Conservation (phyloP, 2,888 invertebrate genomes). For the Caenorhabditis uteleia region DNA sequence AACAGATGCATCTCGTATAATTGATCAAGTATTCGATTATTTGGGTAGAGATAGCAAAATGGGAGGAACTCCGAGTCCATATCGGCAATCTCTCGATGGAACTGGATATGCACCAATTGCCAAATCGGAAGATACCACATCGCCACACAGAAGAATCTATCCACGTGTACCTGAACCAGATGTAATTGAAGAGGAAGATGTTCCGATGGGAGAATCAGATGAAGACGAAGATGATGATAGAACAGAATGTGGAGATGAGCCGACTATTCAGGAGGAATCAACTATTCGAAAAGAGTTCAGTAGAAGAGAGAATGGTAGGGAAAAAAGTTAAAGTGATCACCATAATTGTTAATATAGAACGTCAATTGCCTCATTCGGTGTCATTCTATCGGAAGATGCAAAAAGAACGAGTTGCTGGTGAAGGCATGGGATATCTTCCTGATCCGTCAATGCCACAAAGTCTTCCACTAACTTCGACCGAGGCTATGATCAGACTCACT, state of each 20-base stretch:
- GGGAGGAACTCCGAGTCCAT: conserved; percentile 29
- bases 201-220: conserved; percentile 7
- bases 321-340: not conserved
- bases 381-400: conserved; percentile 43
- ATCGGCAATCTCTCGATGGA: conserved; percentile 10
- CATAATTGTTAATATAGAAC: not conserved
- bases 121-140: conserved; percentile 1
- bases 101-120: conserved; percentile 22
- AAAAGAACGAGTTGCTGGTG: conserved; percentile 9
- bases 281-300: not conserved
- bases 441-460: conserved; percentile 22
- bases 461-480: too few relatives aligned
- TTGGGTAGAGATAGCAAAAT: conserved; percentile 27
- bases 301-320: not conserved
- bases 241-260: conserved; percentile 3
- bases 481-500: too few relatives aligned
- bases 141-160: not conserved
- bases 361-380: conserved; percentile 40
- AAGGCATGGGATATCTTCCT: too few relatives aligned
- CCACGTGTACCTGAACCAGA: conserved; percentile 1
- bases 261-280: not conserved
- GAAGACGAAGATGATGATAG: conserved; percentile 11
- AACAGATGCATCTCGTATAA: conserved; percentile 42
- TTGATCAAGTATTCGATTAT: conserved; percentile 53
- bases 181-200: conserved; percentile 28